phyloP scores from a whole-genome alignment of 2,797 vertebrate genomes.

The Scarus forsteni region DNA sequence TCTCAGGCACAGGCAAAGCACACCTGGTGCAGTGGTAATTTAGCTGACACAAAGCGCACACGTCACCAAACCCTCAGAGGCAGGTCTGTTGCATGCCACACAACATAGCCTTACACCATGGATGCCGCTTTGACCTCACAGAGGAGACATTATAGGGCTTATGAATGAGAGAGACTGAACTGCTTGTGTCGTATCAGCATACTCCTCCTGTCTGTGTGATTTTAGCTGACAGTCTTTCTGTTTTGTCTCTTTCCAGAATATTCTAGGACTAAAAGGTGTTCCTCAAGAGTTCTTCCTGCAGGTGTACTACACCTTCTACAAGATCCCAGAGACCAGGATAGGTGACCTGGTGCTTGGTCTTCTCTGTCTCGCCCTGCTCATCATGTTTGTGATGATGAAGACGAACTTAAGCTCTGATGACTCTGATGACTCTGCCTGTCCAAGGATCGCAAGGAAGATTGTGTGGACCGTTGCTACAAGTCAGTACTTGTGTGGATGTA shows the following conservation, averaged over 20 bases:
- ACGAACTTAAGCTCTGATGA: constrained; percentile 54
- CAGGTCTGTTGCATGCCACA: too few species aligned
- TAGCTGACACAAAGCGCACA: too few species aligned
- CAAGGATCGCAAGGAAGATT: constrained; percentile 78
- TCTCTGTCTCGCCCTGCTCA: constrained; percentile 83
- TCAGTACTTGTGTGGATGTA: constrained; percentile 63
- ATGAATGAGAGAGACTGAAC: too few species aligned
- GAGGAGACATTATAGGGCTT: too few species aligned
- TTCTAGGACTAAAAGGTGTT: constrained; percentile 89
- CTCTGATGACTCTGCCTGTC: constrained; percentile 18
- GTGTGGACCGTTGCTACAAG: constrained; percentile 89
- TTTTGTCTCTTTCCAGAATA: constrained; percentile 84
- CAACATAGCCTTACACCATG: too few species aligned
- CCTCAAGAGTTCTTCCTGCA: constrained; percentile 91
- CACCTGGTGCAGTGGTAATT: too few species aligned
- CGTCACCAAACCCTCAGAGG: too few species aligned
- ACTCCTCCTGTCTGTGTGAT: not conserved
- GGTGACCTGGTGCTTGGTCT: constrained; percentile 91
- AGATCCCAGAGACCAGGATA: constrained; percentile 86
- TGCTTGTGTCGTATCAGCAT: too few species aligned
- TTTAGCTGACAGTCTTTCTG: not conserved
- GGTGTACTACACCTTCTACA: constrained; percentile 90
- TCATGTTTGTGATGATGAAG: constrained; percentile 86
- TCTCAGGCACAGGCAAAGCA: too few species aligned
- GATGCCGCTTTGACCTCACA: too few species aligned